Evolutionary conservation across 2,888 invertebrate genomes (phyloP), one percentile per base, ranked within the genome.

Genomic region (Troides helena): DNA sequence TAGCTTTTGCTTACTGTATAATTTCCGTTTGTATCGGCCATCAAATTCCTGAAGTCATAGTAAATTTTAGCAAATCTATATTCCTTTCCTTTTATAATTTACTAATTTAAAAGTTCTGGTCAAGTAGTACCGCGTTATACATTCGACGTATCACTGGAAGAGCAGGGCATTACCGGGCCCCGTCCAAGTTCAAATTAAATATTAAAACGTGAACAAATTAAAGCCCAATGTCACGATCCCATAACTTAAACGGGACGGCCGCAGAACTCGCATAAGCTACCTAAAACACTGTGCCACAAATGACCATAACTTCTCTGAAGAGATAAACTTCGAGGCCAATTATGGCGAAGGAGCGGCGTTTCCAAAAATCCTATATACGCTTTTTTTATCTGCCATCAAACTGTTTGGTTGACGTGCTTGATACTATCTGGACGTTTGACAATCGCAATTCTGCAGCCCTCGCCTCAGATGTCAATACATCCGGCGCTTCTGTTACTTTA

Each of bases 261-360:
- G 72, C 79, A 75, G 77, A 77, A 73, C 71, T 68, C 74, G 76
- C 77, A 77, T 76, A 75, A 72, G 86, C 85, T 86, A 85, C 87
- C 79, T 82, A 80, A 80, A 81, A 81, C 82, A 82, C 79, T 76
- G 78, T 78, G 78, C 82, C 84, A 81, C 80, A 87, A 90, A 89
- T 85, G 88, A 85, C 88, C 88, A 87, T 85, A 84, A 84, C 76
- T 92, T 91, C 91, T 83, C 80, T 85, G 91, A 90, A 92, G 78
- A 89, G 87, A 89, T 91, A 89, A 90, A 86, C 77, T 83, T 84
- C 85, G 82, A 74, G 78, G 77, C 89, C 91, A 90, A 90, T 91
- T 91, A 90, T 85, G 85, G 86, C 74, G 75, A 82, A 77, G 78
- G 77, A 83, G 88, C 88, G 87, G 89, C 79, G 84, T 88, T 90